These are phyloP conservation scores for Branchellion lobata DNA, from an alignment of 2,888 invertebrate species.

Conservation along the genomic window DNA sequence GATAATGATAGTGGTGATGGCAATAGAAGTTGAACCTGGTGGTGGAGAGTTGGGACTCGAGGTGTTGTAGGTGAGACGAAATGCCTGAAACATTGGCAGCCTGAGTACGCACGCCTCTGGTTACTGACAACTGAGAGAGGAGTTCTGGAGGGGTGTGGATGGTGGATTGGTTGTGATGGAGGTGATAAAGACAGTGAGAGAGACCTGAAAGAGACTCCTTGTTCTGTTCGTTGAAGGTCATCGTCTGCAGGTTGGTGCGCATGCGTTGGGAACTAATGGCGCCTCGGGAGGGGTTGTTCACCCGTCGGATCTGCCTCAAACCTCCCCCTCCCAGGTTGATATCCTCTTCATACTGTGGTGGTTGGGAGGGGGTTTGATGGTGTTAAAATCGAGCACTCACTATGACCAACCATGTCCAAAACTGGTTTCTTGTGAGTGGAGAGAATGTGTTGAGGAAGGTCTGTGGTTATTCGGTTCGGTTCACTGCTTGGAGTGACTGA, in stretches of 20 bases:
- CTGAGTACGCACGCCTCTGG: not conserved
- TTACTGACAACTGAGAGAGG: not conserved
- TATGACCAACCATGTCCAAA: not conserved
- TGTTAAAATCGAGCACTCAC: not conserved
- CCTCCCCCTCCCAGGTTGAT: not conserved
- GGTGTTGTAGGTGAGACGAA: constrained; percentile 7
- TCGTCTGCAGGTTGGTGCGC: constrained; percentile 10
- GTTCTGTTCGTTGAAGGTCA: not conserved
- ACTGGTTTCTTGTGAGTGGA: constrained; percentile 13
- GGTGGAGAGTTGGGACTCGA: constrained; percentile 5
- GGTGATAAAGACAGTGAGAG: not conserved
- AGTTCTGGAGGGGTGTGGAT: not conserved
- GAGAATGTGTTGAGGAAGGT: constrained; percentile 4
- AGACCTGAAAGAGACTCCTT: not conserved
- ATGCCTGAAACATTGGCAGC: not conserved
- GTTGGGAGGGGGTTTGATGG: not conserved
- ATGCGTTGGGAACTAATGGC: constrained; percentile 3
- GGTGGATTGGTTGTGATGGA: no score
- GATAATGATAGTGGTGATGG: not conserved
- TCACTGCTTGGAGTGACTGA: constrained; percentile 4
- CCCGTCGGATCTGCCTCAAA: not conserved
- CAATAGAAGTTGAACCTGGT: constrained; percentile 8
- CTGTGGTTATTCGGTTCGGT: not conserved
- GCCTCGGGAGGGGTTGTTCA: not conserved
- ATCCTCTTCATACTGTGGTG: constrained; percentile 3